A percentile compares a stretch with the other conserved stretches of the same genome.
phyloP scores from a whole-genome alignment of 2,113 vertebrate species.

The Hemiprocne comata region DNA sequence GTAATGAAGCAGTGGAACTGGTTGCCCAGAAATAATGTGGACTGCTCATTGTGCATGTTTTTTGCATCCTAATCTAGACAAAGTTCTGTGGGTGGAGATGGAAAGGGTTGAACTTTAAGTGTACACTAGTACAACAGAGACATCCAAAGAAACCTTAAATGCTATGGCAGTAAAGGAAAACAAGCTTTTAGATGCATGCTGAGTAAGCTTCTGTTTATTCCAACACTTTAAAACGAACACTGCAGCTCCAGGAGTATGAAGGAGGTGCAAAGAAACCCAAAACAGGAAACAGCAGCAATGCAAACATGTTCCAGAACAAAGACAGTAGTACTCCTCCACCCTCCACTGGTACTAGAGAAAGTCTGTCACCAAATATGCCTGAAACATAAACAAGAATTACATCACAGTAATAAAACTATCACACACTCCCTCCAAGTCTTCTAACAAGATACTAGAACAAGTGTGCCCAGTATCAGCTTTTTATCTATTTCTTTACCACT shows the following conservation, averaged over 20 bases:
- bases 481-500: background rate
- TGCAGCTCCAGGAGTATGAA: background rate
- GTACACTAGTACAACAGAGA: background rate
- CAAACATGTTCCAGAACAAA: background rate
- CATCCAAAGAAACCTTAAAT: background rate
- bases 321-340: background rate
- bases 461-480: background rate
- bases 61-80: background rate
- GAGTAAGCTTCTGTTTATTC: background rate
- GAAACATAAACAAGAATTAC: background rate
- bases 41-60: rapidly evolving
- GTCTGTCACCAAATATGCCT: background rate
- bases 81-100: background rate
- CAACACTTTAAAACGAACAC: background rate
- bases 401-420: background rate
- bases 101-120: background rate
- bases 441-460: background rate
- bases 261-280: background rate
- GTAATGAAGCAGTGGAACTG: background rate
- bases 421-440: background rate
- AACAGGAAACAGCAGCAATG: background rate
- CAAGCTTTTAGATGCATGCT: background rate
- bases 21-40: background rate
- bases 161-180: background rate
- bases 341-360: background rate